Percentiles rank a stretch among this genome's conserved stretches.
phyloP scores from a whole-genome alignment of 1,140 invertebrate species.

The Cydia splendana region DNA sequence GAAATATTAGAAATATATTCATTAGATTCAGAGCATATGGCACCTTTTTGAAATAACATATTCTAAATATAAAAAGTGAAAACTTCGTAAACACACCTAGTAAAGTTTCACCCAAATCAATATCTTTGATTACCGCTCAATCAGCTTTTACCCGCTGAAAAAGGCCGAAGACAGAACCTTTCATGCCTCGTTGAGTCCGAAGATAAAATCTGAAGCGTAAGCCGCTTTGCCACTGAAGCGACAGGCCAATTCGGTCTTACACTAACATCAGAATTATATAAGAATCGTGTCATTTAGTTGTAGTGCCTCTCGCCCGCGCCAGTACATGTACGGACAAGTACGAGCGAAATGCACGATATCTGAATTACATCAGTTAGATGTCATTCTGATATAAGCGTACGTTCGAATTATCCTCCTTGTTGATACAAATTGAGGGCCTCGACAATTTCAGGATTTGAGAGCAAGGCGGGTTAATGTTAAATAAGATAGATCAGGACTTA shows the following conservation, averaged over 20 bases:
- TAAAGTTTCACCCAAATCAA: background rate
- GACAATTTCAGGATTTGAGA: constrained; percentile 22
- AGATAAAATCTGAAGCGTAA: constrained; percentile 26
- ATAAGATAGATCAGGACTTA: constrained; percentile 1
- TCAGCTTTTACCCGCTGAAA: background rate
- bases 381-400: no score
- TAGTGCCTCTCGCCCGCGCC: no score
- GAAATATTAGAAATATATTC: no score
- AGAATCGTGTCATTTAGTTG: no score
- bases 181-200: background rate
- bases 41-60: no score
- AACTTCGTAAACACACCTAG: background rate
- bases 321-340: no score
- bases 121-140: background rate
- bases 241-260: no score
- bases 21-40: no score
- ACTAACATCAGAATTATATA: no score
- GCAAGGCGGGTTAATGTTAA: background rate
- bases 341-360: no score
- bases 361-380: no score
- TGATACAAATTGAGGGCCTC: constrained; percentile 2
- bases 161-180: constrained; percentile 6
- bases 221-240: background rate
- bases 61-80: no score
- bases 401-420: background rate